phyloP scores from a whole-genome alignment of 1,140 invertebrate species.

The Pseudobourletiella spinata region DNA sequence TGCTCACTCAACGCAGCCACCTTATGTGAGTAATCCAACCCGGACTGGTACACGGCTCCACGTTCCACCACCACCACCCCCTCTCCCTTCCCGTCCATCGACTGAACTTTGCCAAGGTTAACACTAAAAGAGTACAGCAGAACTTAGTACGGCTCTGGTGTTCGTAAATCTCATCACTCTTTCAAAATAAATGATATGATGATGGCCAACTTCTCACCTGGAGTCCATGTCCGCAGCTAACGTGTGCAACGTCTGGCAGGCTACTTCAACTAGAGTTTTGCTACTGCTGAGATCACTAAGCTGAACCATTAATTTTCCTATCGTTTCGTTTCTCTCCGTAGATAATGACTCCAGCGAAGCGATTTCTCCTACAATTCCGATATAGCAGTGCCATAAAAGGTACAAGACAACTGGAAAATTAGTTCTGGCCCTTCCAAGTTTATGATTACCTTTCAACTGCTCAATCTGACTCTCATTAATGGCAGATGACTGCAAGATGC shows the following conservation, averaged over 20 bases:
- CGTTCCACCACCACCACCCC: too few species aligned
- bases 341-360: constrained; percentile 10
- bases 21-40: too few species aligned
- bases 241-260: constrained; percentile 9
- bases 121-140: too few species aligned
- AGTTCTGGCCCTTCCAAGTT: too few species aligned
- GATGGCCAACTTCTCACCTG: too few species aligned
- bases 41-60: too few species aligned
- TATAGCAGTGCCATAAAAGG: too few species aligned
- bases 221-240: constrained; percentile 1
- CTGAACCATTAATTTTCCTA: constrained; percentile 5
- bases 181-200: constrained; percentile 5
- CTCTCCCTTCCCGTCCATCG: too few species aligned
- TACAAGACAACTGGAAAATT: too few species aligned
- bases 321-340: constrained; percentile 10
- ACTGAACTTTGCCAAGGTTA: too few species aligned
- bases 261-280: constrained; percentile 14
- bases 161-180: not conserved
- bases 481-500: not conserved
- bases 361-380: constrained; percentile 7
- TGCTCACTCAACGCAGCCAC: not conserved
- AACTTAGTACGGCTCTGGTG: not conserved
- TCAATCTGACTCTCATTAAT: constrained; percentile 11
- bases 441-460: constrained; percentile 15
- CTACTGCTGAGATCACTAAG: constrained; percentile 22